Percentiles rank a stretch among this genome's conserved stretches.
These are phyloP conservation scores for Zhuqinia jingwanae DNA, from an alignment of 2,888 invertebrate genomes.

Conservation along the genomic window DNA sequence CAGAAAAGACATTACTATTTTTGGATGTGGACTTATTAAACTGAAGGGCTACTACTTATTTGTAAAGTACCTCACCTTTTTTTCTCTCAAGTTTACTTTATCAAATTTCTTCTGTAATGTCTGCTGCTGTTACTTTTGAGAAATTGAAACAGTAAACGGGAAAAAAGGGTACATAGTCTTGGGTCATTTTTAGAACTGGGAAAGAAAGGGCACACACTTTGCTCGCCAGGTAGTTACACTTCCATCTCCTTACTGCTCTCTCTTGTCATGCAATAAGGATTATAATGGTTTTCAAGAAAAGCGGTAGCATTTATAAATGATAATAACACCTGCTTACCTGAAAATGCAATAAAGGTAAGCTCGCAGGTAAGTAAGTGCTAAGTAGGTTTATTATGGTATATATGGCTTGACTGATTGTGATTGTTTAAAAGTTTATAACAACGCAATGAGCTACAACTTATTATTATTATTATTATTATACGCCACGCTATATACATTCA, in stretches of 20 bases:
- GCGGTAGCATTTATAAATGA: constrained; percentile 34
- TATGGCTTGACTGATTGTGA: constrained; percentile 52
- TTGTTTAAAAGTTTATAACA: constrained; percentile 29
- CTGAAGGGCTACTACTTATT: constrained; percentile 2
- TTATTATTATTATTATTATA: not conserved
- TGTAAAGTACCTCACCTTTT: not conserved
- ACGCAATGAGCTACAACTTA: constrained; percentile 50
- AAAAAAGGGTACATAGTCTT: not conserved
- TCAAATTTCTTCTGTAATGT: not conserved
- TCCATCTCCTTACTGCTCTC: not conserved
- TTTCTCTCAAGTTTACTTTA: not conserved
- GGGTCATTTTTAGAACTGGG: constrained; percentile 24
- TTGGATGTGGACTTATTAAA: not conserved
- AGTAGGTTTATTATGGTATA: not conserved
- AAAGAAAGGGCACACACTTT: constrained; percentile 46
- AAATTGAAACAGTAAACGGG: constrained; percentile 19
- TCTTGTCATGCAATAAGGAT: constrained; percentile 32
- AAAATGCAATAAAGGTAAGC: not conserved
- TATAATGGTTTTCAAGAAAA: not conserved
- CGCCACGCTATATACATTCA: not conserved
- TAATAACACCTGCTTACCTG: constrained; percentile 44
- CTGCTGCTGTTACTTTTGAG: not conserved
- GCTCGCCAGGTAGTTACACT: constrained; percentile 51
- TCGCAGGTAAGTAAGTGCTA: not conserved
- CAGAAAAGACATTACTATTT: constrained; percentile 40